Evolutionary conservation across 1,140 invertebrate genomes (phyloP).

Genomic region (Drosophila orena): DNA sequence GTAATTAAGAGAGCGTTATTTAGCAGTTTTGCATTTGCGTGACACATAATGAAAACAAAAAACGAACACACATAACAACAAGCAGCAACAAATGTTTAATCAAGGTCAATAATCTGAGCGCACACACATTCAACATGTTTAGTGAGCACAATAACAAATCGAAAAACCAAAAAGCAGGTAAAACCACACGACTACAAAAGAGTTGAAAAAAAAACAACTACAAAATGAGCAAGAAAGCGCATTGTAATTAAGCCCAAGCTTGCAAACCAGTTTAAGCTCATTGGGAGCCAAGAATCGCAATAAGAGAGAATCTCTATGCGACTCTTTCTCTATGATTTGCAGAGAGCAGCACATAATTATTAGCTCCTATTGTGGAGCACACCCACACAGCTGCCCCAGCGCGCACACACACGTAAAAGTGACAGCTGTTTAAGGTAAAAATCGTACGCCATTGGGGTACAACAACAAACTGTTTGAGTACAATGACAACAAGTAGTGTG

Average conservation of each 20-base stretch:
- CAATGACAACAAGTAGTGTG: conserved; percentile 65
- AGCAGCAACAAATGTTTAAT: conserved; percentile 63
- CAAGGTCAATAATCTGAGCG: conserved; percentile 79
- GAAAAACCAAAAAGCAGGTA: conserved; percentile 53
- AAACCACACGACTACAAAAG: conserved; percentile 68
- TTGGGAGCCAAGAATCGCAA: conserved; percentile 15
- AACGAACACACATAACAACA: conserved; percentile 12
- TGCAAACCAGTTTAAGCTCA: conserved; percentile 71
- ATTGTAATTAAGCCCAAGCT: conserved; percentile 75
- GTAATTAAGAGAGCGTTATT: conserved; percentile 33
- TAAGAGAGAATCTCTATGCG: conserved; percentile 9
- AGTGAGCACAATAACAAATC: conserved; percentile 54
- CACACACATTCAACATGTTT: conserved; percentile 63
- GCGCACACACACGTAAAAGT: conserved; percentile 42
- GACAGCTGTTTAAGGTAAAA: conserved; percentile 80
- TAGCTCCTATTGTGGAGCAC: conserved; percentile 61
- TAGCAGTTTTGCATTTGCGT: conserved; percentile 42
- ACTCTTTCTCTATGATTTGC: not conserved
- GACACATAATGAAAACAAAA: conserved; percentile 44
- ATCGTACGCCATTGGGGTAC: conserved; percentile 36
- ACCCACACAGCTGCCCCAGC: conserved; percentile 18
- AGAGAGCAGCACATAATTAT: conserved; percentile 40
- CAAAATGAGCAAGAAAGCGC: conserved; percentile 55
- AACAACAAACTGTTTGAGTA: conserved; percentile 42
- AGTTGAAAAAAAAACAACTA: conserved; percentile 48